Conservation (phyloP, 2,113 vertebrate species). For the Brachypteracias leptosomus region DNA sequence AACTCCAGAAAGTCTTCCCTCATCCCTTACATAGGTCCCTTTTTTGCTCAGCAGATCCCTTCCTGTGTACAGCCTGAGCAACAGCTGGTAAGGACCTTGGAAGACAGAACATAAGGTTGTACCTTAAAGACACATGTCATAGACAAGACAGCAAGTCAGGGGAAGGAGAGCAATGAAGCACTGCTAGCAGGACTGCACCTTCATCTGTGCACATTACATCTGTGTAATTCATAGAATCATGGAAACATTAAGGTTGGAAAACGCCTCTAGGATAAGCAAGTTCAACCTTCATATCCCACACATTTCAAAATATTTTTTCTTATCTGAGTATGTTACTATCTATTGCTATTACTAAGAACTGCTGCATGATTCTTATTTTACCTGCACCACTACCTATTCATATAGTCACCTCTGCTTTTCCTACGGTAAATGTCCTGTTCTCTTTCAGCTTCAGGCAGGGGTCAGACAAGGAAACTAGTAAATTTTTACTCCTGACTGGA, state of each 20-base stretch:
- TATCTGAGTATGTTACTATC: neutral
- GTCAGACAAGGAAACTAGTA: neutral
- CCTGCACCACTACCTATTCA: neutral
- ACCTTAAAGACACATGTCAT: neutral
- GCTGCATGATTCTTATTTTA: neutral
- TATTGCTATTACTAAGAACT: neutral
- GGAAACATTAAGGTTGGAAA: too few species aligned
- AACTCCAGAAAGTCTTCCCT: neutral
- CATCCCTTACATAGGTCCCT: neutral
- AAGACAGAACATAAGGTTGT: neutral
- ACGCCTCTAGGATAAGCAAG: too few species aligned
- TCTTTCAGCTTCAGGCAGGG: neutral
- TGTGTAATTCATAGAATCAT: neutral
- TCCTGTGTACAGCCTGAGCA: fast-evolving
- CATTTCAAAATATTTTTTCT: neutral
- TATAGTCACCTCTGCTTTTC: neutral
- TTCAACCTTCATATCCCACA: neutral
- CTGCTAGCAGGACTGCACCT: neutral
- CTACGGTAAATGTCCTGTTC: neutral
- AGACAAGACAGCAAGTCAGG: neutral
- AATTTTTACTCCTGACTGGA: neutral
- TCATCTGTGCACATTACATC: neutral
- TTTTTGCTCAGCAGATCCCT: neutral
- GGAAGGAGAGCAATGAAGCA: neutral
- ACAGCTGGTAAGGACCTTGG: neutral